Conservation (phyloP, 2,113 vertebrate genomes). For the Fregetta grallaria region DNA sequence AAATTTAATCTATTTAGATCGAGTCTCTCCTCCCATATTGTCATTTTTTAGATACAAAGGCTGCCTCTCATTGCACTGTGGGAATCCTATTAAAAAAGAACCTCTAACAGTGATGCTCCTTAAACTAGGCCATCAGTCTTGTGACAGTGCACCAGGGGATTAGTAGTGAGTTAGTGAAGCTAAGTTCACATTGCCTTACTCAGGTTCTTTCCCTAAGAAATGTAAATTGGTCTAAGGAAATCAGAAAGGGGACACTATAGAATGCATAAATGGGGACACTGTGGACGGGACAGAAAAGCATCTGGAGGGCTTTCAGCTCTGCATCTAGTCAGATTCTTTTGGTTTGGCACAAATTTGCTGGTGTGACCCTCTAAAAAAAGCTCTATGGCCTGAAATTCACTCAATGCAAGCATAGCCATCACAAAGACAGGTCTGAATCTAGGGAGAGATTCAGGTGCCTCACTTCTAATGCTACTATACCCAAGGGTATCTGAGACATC, state of each 20-base stretch:
- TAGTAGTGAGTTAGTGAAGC: not conserved
- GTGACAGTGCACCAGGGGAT: not conserved
- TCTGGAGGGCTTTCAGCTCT: not conserved
- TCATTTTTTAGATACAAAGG: not conserved
- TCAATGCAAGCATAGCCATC: not conserved
- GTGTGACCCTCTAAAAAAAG: not conserved
- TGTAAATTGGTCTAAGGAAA: rapidly evolving
- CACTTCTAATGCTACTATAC: not conserved
- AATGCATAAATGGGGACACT: not conserved
- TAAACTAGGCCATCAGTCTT: not conserved
- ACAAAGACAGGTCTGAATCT: not conserved
- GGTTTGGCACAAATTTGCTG: not conserved
- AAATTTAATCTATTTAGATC: not conserved
- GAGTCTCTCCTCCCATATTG: not conserved
- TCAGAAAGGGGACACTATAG: not conserved
- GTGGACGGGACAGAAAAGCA: not conserved
- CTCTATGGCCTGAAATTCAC: not conserved
- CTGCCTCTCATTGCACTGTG: not conserved
- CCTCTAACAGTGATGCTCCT: not conserved
- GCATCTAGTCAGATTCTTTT: not conserved
- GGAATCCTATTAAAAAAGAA: not conserved
- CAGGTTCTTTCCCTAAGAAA: not conserved
- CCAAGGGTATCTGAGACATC: not conserved
- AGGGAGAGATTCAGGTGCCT: not conserved
- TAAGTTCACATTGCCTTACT: not conserved